Evolutionary conservation across 2,888 invertebrate genomes (phyloP), one percentile per base, ranked within the genome.

Genomic region (Drosophila robusta): DNA sequence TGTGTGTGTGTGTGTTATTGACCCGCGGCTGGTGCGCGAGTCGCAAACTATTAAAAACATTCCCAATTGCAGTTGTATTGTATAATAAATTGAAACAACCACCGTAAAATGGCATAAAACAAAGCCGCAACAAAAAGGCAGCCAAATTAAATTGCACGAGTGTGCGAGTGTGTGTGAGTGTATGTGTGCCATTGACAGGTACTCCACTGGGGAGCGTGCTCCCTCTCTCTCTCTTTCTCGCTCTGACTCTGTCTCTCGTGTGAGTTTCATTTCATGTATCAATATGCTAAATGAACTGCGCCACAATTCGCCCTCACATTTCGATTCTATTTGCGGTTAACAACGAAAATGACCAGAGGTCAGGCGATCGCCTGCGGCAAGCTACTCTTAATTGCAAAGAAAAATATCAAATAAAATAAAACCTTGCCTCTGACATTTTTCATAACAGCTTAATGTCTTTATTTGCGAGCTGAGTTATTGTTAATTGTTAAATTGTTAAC

Each of bases 81-180:
- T 81, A 63, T 71, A 84, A 75, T 78, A 85, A 78, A 85, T 87
- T 75, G 86, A 88, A 87, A 78, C 75, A 89, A 87, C 84, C 88
- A 81, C 88, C 85, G 55, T 75, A 67, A 82, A 89, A 85, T 78
- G 65, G 70, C 70, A 69, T 71, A 68, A 81, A 84, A 71, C 85
- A 87, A 80, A 84, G 76, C 85, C 85, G 75, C 81, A 84, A 75
- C 74, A 82, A 77, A 89, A 84, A 84, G 69, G 47, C 69, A 86
- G 76, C 56, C 76, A 75, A 88, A 82, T 82, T 86, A 75, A 87
- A 87, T 89, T 84, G 83, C 78, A 72, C n/a, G n/a, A n/a, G n/a
- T n/a, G n/a, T 67, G 56, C 32, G 51, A 47, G n/a, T 34, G 36
- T 39, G 39, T 47, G 50, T 18, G 34, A 18, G 52, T 60, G 36